These are phyloP conservation scores for Allacma fusca DNA, from an alignment of 2,888 invertebrate species.

Conservation along the genomic window DNA sequence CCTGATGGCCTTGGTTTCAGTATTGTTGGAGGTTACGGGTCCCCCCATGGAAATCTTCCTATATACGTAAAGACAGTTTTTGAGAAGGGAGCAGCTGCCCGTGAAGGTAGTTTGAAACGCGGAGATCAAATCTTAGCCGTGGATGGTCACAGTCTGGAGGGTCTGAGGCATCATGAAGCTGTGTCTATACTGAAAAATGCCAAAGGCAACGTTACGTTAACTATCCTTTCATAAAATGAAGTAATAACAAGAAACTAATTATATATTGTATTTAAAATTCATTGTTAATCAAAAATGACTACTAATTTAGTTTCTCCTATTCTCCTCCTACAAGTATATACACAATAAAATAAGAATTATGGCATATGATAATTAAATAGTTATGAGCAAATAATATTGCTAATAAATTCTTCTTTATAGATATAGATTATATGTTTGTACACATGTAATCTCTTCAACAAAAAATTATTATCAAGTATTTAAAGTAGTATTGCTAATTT, in stretches of 20 bases:
- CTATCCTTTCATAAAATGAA: conserved; percentile 63
- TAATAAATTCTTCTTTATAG: no score
- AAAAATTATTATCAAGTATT: no score
- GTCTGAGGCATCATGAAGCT: conserved; percentile 65
- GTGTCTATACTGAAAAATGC: conserved; percentile 66
- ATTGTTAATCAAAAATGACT: background rate
- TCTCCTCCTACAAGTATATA: no score
- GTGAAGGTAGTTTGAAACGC: conserved; percentile 64
- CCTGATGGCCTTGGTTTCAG: conserved; percentile 69
- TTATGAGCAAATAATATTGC: no score
- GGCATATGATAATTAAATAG: no score
- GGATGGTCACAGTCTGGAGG: conserved; percentile 64
- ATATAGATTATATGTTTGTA: no score
- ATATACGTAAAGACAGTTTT: conserved; percentile 68
- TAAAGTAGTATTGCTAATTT: no score
- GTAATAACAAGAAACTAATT: background rate
- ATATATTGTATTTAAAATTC: no score
- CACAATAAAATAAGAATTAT: no score
- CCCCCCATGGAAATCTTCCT: conserved; percentile 68
- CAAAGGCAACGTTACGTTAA: conserved; percentile 67
- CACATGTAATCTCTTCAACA: no score
- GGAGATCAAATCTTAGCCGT: conserved; percentile 66
- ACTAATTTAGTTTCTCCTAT: no score
- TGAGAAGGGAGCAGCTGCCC: conserved; percentile 64
- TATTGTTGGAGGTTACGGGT: conserved; percentile 64